phyloP scores from a whole-genome alignment of 2,888 invertebrate genomes.

The Tachina fera region DNA sequence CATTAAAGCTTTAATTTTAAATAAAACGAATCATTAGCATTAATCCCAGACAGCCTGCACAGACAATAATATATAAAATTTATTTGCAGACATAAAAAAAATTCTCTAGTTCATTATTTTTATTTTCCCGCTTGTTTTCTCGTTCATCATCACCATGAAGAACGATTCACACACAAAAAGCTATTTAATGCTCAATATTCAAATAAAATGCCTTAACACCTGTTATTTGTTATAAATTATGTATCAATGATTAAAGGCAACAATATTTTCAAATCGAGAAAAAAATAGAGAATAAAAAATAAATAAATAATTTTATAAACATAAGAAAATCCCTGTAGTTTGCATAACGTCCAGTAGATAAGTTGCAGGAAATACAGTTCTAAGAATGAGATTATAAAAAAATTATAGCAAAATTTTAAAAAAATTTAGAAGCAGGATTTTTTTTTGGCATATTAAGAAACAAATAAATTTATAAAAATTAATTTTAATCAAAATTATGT shows the following conservation, averaged over 20 bases:
- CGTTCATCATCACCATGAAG: conserved; percentile 28
- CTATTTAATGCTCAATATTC: conserved; percentile 62
- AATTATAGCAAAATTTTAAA: too few relatives aligned
- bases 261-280: conserved; percentile 55
- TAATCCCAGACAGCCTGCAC: neutral
- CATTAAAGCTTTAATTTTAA: neutral
- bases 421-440: too few relatives aligned
- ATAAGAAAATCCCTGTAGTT: conserved; percentile 20
- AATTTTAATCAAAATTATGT: too few relatives aligned
- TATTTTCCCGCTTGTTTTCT: neutral
- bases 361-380: too few relatives aligned
- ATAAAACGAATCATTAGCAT: neutral
- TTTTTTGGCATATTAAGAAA: too few relatives aligned
- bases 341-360: neutral
- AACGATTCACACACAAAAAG: conserved; percentile 22
- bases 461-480: too few relatives aligned
- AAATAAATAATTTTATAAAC: conserved; percentile 12
- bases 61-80: conserved; percentile 16
- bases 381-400: too few relatives aligned
- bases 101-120: conserved; percentile 1
- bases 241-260: conserved; percentile 77
- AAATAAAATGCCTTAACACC: conserved; percentile 75
- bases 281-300: conserved; percentile 8
- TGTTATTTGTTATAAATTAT: conserved; percentile 77
- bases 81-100: conserved; percentile 6